Conservation (phyloP, 2,113 vertebrate genomes). For the Phaethornis superciliosus region DNA sequence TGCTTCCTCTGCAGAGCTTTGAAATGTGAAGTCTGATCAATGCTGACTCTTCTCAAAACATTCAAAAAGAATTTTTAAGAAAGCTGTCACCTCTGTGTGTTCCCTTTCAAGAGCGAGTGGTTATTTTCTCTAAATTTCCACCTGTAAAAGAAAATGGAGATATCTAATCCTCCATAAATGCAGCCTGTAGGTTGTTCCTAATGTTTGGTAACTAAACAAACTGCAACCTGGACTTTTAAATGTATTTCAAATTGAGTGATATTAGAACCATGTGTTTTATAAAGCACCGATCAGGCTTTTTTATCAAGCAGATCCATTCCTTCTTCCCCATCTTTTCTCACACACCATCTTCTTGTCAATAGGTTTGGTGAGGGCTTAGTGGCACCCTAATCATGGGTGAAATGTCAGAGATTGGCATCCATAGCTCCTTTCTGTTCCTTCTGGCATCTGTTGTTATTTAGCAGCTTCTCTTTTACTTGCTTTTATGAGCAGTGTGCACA, state of each 20-base stretch:
- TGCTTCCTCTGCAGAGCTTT: constrained; percentile 34
- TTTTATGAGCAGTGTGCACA: not conserved
- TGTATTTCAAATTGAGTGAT: not conserved
- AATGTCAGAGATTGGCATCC: not conserved
- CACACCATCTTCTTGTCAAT: not conserved
- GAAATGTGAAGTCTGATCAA: constrained; percentile 50
- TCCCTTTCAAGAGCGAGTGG: not conserved
- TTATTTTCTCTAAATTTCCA: constrained; percentile 24
- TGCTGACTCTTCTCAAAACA: constrained; percentile 36
- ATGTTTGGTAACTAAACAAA: not conserved
- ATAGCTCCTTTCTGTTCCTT: not conserved
- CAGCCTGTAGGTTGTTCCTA: not conserved
- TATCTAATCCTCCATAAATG: not conserved
- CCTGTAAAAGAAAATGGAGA: not conserved
- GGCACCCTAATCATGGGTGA: not conserved
- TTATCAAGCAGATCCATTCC: not conserved
- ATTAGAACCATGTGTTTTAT: not conserved
- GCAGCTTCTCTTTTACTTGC: not conserved
- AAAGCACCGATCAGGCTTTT: not conserved
- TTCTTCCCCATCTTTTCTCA: not conserved
- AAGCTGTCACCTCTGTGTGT: constrained; percentile 30
- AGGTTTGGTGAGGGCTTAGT: not conserved
- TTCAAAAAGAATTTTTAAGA: constrained; percentile 66
- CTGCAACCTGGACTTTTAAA: not conserved
- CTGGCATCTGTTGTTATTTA: not conserved